These are phyloP conservation scores for Bombyx mandarina DNA, from an alignment of 1,140 invertebrate genomes.

Conservation along the genomic window DNA sequence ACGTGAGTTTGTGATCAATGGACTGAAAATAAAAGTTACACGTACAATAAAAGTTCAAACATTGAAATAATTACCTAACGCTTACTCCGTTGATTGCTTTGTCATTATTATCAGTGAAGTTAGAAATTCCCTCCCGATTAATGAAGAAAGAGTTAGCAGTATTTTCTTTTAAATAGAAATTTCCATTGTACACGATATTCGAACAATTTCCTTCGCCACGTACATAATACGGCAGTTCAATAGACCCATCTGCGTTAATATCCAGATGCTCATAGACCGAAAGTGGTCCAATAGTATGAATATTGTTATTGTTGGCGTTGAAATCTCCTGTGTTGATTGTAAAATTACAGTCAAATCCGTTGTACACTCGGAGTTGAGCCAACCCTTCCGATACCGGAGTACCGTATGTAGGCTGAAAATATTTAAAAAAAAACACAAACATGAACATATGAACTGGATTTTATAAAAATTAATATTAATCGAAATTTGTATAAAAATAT, in stretches of 20 bases:
- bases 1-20: too few relatives aligned
- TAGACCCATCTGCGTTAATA: constrained; percentile 25
- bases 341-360: constrained; percentile 52
- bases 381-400: constrained; percentile 50
- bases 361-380: constrained; percentile 54
- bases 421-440: constrained; percentile 11
- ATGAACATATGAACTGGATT: too few relatives aligned
- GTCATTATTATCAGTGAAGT: constrained; percentile 53
- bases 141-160: constrained; percentile 67
- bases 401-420: constrained; percentile 57
- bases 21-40: not conserved
- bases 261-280: constrained; percentile 45
- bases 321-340: constrained; percentile 24
- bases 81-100: constrained; percentile 50
- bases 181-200: constrained; percentile 24
- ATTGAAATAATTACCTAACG: constrained; percentile 33
- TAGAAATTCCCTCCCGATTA: constrained; percentile 28
- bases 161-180: constrained; percentile 39
- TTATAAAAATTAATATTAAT: not conserved
- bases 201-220: constrained; percentile 32
- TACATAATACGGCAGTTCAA: constrained; percentile 41
- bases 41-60: not conserved
- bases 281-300: constrained; percentile 25
- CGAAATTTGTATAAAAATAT: not conserved
- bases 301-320: constrained; percentile 9